Evolutionary conservation across 2,797 vertebrate species (phyloP), one percentile per base, ranked within the genome.

Genomic region (Pangasius krempfi): DNA sequence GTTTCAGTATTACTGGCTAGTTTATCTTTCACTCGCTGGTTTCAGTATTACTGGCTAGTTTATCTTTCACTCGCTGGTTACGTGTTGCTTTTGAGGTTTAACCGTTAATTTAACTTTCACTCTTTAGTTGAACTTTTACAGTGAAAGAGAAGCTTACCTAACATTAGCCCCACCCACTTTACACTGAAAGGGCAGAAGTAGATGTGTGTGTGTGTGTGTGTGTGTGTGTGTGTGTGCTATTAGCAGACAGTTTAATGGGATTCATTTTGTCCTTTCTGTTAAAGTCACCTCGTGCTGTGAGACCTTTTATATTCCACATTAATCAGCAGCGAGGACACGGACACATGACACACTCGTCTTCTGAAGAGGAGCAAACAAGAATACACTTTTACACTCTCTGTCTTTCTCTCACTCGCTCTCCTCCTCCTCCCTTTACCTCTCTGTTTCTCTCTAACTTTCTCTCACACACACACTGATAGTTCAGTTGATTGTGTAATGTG

Each of bases 271-370:
- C 73, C 86, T 81, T 81, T 81, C 25, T 52, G 20, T 56, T 52
- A 22, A 22, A 54, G 78, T 37, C 37, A 1, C n/a, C 16, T 68
- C 86, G 13, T 18, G 44, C 86, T 82, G 86, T 9, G 86, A 82
- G 86, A 87, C 86, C 86, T 87, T 87, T 87, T 87, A 58, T 64
- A 25, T 30, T 58, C 33, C 13, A 52, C 33, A 56, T 87, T 60
- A 72, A 87, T 87, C 86, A 87, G 40, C 18, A 60, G 20, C 0
- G 27, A 9, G 10, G 66, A 73, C 52, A 54, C 25, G 1, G 7
- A 44, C n/a, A 73, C 33, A 58, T 33, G 4, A 37, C 30, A 22
- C 54, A 81, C 30, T 75, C 72, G 4, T 27, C 72, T 75, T 4
- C 20, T 13, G 37, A 10, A 44, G 72, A 75, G 40, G 7, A 40